Evolutionary conservation across 2,888 invertebrate species (phyloP), one percentile per base, ranked within the genome.

Genomic region (Theodoxus fluviatilis): DNA sequence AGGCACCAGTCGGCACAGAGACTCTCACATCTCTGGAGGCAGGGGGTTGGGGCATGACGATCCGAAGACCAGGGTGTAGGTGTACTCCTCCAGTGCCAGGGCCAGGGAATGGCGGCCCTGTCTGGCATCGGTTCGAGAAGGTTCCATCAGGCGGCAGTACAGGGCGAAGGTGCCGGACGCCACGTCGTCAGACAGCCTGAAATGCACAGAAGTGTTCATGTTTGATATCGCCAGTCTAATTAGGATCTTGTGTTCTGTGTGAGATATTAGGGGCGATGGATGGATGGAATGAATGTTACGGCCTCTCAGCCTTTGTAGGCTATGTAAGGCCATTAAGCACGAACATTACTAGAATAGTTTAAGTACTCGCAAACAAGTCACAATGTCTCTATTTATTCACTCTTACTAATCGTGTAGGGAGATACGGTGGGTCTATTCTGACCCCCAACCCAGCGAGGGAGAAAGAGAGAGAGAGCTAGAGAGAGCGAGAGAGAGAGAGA

Each of bases 101-200:
- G 80, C 75, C 49, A 85, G 75, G 35, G 76, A 69, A 67, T 74
- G 79, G 18, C 78, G 76, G n/a, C 85, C 84, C 71, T 74, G 75
- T 4, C 83, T 80, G 64, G 81, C 79, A 74, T 84, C 84, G 6
- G 67, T 69, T 28, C 79, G 79, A 35, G 67, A 73, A 12, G 80
- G 79, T 33, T 82, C 79, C 73, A 85, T 65, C 71, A 86, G 75
- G 52, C 77, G 76, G 74, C 86, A 86, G 71, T 83, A 73, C 33
- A 85, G 71, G 52, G 76, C 75, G 68, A 81, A 61, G 18, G 79
- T 61, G 40, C 76, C 75, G 31, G 75, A 74, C 12, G 79, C 67
- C 6, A 79, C 76, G 6, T 76, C 73, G 6, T 70, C 65, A n/a
- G 82, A 78, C n/a, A 83, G 71, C 57, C 83, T 84, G 75, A 43